Percentiles rank a stretch among this genome's conserved stretches.
phyloP scores from a whole-genome alignment of 2,888 invertebrate genomes.

The Petrolisthes manimaculis region DNA sequence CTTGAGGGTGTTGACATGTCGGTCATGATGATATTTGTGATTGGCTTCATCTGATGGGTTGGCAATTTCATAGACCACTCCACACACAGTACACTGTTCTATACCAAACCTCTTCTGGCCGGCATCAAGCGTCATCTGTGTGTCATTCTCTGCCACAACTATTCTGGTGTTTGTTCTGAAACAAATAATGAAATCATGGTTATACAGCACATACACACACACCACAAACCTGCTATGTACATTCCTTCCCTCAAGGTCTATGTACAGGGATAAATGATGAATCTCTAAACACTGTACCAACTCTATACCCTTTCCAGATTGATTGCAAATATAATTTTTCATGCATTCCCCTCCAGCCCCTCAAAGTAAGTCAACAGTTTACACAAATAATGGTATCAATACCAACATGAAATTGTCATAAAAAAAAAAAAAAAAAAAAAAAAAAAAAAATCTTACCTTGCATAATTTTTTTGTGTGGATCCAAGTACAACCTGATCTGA shows the following conservation, averaged over 20 bases:
- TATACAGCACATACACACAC: no score
- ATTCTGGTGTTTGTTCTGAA: not conserved
- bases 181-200: no score
- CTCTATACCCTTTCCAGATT: no score
- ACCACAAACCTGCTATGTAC: no score
- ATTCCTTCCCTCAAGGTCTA: no score
- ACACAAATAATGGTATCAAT: no score
- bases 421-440: not conserved
- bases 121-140: slow-evolving; percentile 77
- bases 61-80: slow-evolving; percentile 79
- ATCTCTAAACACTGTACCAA: no score
- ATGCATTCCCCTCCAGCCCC: no score
- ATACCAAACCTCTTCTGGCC: slow-evolving; percentile 86
- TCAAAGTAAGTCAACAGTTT: no score
- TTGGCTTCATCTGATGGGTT: slow-evolving; percentile 84
- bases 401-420: no score
- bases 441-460: not conserved
- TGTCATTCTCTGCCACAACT: not conserved
- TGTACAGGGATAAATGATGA: no score
- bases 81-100: slow-evolving; percentile 81
- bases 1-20: slow-evolving; percentile 66
- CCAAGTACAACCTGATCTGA: not conserved
- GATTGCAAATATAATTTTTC: no score
- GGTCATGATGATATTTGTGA: slow-evolving; percentile 81
- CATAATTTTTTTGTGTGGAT: not conserved